Percentiles rank a stretch among this genome's conserved stretches.
Evolutionary conservation across 2,113 vertebrate species (phyloP).

Genomic region (Bos indicus): DNA sequence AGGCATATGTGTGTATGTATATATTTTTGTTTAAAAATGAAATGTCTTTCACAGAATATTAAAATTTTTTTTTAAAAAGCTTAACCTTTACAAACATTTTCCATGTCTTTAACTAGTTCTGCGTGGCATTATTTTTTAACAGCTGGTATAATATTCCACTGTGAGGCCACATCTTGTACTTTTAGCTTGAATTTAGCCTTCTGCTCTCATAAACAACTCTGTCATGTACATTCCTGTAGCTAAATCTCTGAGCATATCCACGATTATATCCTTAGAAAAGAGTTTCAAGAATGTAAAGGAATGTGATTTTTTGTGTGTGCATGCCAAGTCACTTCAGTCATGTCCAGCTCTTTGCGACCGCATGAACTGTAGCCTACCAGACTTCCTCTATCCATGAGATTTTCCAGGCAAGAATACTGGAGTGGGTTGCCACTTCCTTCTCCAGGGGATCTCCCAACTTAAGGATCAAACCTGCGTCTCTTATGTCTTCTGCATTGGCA

Average conservation of each 20-base stretch:
- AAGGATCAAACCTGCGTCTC: background rate
- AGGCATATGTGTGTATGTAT: background rate
- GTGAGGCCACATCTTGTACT: background rate
- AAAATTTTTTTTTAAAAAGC: background rate
- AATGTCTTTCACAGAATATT: background rate
- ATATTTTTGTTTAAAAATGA: background rate
- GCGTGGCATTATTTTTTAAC: background rate
- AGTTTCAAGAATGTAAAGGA: constrained; percentile 6
- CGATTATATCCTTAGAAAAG: background rate
- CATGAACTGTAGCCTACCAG: background rate
- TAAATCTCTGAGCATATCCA: background rate
- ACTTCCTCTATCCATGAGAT: background rate
- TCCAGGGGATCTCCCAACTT: background rate
- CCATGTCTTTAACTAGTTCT: background rate
- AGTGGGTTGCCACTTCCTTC: background rate
- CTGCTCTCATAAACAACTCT: background rate
- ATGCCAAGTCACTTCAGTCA: background rate
- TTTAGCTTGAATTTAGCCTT: background rate
- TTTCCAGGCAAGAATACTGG: background rate
- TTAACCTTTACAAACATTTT: background rate
- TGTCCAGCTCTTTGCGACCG: accelerated
- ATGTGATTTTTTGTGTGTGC: background rate
- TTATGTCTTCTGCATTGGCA: background rate
- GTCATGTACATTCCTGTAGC: background rate
- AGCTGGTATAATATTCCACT: background rate